Percentiles rank a stretch among this genome's conserved stretches.
These are phyloP conservation scores for Nixonia krombeini DNA, from an alignment of 1,140 invertebrate species.

Conservation along the genomic window DNA sequence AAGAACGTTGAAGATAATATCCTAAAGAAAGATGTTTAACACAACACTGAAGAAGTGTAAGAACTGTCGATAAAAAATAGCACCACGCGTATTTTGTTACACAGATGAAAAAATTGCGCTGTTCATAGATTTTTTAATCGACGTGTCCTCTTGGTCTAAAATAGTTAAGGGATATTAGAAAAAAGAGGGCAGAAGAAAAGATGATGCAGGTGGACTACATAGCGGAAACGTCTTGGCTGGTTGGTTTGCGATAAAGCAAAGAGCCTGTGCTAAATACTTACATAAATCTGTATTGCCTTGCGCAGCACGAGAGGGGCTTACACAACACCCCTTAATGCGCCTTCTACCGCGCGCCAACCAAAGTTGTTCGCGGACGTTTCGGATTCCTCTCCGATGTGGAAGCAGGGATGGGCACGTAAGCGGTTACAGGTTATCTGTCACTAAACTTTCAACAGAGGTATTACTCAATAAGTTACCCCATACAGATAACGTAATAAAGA, in stretches of 20 bases:
- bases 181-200: constrained; percentile 31
- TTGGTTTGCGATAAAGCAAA: constrained; percentile 71
- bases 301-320: constrained; percentile 51
- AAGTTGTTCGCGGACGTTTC: constrained; percentile 15
- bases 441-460: not conserved
- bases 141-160: constrained; percentile 35
- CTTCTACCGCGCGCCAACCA: constrained; percentile 15
- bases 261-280: constrained; percentile 72
- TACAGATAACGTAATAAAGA: no score
- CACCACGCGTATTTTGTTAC: no score
- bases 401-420: no score
- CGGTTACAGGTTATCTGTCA: not conserved
- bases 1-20: no score
- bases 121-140: no score
- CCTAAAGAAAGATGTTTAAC: no score
- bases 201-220: constrained; percentile 34
- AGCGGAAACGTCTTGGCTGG: constrained; percentile 62
- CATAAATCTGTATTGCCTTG: constrained; percentile 73
- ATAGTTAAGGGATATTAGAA: constrained; percentile 32
- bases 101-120: no score
- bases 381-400: constrained; percentile 9
- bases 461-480: no score
- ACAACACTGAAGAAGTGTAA: no score
- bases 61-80: no score
- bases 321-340: constrained; percentile 23